Evolutionary conservation across 2,797 vertebrate species (phyloP).

Genomic region (Tragopan temminckii): DNA sequence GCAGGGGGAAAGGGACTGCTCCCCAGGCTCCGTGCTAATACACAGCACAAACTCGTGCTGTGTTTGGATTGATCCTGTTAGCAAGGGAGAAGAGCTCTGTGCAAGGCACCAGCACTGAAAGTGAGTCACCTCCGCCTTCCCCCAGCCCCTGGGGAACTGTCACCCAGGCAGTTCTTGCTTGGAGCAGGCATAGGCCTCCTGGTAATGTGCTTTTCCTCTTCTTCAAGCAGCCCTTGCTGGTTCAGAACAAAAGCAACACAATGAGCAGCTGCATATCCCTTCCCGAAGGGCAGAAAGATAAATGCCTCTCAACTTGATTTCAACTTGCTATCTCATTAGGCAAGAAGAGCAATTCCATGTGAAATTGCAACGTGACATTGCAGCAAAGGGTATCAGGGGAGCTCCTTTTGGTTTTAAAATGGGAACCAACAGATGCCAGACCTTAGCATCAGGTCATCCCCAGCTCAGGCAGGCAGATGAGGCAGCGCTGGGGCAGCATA

Average conservation of each 20-base stretch:
- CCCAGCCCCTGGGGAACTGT: background rate
- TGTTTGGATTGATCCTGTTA: background rate
- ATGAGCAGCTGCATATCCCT: background rate
- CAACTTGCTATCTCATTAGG: rapidly evolving
- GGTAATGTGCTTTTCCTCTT: background rate
- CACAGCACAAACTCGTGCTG: rapidly evolving
- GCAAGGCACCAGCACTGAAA: rapidly evolving
- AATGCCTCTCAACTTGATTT: slow-evolving; percentile 2
- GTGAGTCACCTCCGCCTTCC: background rate
- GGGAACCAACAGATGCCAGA: background rate
- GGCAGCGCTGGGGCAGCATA: background rate
- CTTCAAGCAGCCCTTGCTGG: background rate
- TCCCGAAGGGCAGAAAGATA: background rate
- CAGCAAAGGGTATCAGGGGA: background rate
- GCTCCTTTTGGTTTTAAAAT: background rate
- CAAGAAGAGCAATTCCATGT: background rate
- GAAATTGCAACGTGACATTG: background rate
- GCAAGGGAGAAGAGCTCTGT: background rate
- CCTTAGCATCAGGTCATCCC: background rate
- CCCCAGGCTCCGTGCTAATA: background rate
- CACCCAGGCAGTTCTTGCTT: rapidly evolving
- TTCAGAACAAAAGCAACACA: background rate
- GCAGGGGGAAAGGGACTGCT: rapidly evolving
- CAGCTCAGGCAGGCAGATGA: background rate
- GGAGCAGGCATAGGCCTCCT: rapidly evolving